Base-by-base conservation (phyloP, 1,140 invertebrate species). In the Gerris buenoi region DNA sequence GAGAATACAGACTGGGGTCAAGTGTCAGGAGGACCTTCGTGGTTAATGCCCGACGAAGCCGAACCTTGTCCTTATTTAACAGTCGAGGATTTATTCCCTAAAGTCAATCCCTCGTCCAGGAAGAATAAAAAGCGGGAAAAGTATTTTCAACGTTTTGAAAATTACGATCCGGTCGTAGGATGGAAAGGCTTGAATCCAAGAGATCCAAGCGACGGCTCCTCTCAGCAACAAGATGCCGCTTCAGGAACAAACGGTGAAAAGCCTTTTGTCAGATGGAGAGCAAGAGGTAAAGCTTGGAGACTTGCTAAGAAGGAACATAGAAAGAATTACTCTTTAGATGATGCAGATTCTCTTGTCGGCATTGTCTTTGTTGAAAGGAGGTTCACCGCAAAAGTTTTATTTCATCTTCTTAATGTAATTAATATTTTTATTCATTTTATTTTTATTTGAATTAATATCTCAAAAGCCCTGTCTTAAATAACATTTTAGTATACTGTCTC, bases 301-400 rank as follows among this genome's bases (percentile, higher is more conserved):
- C 76, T 67, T 75, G 70, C 73, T 75, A 73, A 61, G 72, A 76
- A 69, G 70, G 46, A 70, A 74, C 68, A 64, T 72, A 69, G 72
- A 73, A 77, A 74, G 75, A 68, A 76, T 70, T 73, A 71, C 10
- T 73, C 73, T 63, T 61, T 70, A 0, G 73, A 77, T 69, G 88
- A 89, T 71, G 83, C 86, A 1, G 89, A 93, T 74, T 83, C 86
- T 22, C 76, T 97, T 0, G 95, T 92, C 78, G 91, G 89, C 0
- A 80, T 97, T 25, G 84, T 97, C 60, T 94, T 96, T 79, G 88
- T 94, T 25, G 86, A 91, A 68, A 84, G 89, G 68, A 82, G 86
- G 57, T 84, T 93, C 69, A 88, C 88, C 67, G 93, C 93, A 0
- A 91, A 91, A 75, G 85, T 93, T 27, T 79, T 97, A 62, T 92